Conservation (phyloP, 1,140 invertebrate genomes). For the Chymomyza costata region DNA sequence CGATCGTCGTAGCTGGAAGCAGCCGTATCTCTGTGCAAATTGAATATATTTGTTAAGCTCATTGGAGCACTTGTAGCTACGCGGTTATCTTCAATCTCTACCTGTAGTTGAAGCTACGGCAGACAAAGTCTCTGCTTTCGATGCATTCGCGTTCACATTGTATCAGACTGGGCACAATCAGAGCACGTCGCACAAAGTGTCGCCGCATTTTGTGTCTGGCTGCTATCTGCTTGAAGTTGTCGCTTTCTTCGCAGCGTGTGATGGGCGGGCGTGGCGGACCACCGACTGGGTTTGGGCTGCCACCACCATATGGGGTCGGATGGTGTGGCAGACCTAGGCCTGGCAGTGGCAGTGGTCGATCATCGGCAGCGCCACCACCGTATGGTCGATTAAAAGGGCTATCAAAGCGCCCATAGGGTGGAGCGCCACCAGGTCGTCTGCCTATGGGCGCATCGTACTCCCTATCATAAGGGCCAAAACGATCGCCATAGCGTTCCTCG, state of each 20-base stretch:
- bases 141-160: slow-evolving; percentile 89
- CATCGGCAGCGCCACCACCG: slow-evolving; percentile 44
- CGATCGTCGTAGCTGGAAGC: slow-evolving; percentile 78
- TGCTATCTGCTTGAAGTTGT: slow-evolving; percentile 88
- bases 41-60: slow-evolving; percentile 46
- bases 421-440: slow-evolving; percentile 69
- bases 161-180: slow-evolving; percentile 82
- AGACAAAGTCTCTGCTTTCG: slow-evolving; percentile 89
- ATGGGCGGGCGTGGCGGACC: slow-evolving; percentile 61
- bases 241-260: slow-evolving; percentile 84
- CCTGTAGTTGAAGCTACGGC: slow-evolving; percentile 90
- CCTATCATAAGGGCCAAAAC: slow-evolving; percentile 57
- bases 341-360: slow-evolving; percentile 58
- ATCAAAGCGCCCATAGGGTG: slow-evolving; percentile 62
- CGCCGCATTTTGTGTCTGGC: slow-evolving; percentile 84
- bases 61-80: slow-evolving; percentile 16
- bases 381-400: slow-evolving; percentile 60
- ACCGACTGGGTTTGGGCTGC: slow-evolving; percentile 34
- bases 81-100: slow-evolving; percentile 27
- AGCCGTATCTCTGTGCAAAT: slow-evolving; percentile 76
- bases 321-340: slow-evolving; percentile 50
- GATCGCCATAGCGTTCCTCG: slow-evolving; percentile 64
- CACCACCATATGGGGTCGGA: slow-evolving; percentile 41
- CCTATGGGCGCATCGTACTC: slow-evolving; percentile 67
- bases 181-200: slow-evolving; percentile 85